A percentile compares a stretch with the other conserved stretches of the same genome.
Conservation (phyloP, 1,140 invertebrate genomes). For the Pogonognathellus flavescens region DNA sequence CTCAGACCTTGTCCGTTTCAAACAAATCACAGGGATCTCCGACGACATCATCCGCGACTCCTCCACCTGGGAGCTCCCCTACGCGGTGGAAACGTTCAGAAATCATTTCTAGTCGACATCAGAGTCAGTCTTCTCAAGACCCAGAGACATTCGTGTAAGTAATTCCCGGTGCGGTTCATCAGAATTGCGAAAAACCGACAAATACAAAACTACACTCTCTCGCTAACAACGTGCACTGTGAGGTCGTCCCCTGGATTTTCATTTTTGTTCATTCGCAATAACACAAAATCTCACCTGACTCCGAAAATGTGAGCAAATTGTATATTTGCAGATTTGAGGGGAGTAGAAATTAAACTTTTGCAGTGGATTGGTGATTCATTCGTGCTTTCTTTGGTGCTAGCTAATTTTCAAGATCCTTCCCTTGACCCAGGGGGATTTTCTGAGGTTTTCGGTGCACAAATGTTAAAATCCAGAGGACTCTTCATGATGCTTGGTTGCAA, state of each 20-base stretch:
- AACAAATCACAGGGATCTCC: neutral
- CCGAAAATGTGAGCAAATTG: too few species aligned
- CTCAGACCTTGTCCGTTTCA: neutral
- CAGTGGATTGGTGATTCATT: neutral
- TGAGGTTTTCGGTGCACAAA: too few species aligned
- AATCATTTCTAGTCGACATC: conserved; percentile 64
- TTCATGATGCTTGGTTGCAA: too few species aligned
- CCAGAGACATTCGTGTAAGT: conserved; percentile 45
- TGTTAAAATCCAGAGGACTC: too few species aligned
- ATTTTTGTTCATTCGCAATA: too few species aligned
- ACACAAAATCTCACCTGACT: too few species aligned
- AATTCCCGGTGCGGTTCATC: conserved; percentile 1
- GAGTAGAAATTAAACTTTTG: neutral
- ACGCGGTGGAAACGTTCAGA: conserved; percentile 65
- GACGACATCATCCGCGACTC: conserved; percentile 1
- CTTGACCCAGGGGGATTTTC: too few species aligned
- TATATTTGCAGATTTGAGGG: neutral
- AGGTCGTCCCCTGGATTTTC: too few species aligned
- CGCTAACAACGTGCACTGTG: neutral
- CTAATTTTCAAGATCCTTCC: too few species aligned
- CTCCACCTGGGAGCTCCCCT: conserved; percentile 27
- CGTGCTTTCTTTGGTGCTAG: too few species aligned
- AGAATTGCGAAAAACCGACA: neutral
- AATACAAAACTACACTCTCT: neutral
- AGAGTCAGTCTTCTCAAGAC: conserved; percentile 19